Conservation (phyloP, 2,888 invertebrate species). For the Limnephilus auricula region DNA sequence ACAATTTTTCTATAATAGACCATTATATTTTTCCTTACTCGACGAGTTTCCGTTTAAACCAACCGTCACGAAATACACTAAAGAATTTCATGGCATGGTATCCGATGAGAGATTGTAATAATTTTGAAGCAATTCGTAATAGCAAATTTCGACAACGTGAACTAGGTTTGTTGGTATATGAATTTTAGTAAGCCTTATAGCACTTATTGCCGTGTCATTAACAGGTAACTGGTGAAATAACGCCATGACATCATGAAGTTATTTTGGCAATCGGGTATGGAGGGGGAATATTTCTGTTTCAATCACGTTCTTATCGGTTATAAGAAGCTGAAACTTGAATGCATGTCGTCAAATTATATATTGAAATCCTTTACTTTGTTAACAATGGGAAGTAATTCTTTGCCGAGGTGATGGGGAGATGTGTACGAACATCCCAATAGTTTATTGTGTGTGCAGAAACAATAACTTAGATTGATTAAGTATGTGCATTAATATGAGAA, state of each 20-base stretch:
- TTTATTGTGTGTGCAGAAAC: neutral
- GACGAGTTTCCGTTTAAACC: neutral
- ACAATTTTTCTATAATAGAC: neutral
- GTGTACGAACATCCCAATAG: neutral
- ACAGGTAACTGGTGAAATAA: conserved; percentile 9
- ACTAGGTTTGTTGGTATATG: conserved; percentile 14
- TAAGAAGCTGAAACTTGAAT: neutral
- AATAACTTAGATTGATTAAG: neutral
- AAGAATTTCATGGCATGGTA: neutral
- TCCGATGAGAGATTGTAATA: conserved; percentile 6
- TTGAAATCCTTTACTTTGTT: neutral
- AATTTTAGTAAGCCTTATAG: neutral
- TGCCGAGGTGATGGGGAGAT: neutral
- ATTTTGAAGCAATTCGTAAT: conserved; percentile 24
- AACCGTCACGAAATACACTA: neutral
- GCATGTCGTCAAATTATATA: neutral
- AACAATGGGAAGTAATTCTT: neutral
- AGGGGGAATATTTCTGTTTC: conserved; percentile 5
- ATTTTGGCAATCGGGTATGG: neutral
- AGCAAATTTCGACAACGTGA: conserved; percentile 10
- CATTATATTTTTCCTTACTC: neutral
- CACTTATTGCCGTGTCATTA: conserved; percentile 37
- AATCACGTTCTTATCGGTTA: neutral
- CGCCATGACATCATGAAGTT: neutral
- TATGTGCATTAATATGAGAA: neutral